These are phyloP conservation scores for Actenoides hombroni DNA, from an alignment of 2,113 vertebrate genomes.

Conservation along the genomic window DNA sequence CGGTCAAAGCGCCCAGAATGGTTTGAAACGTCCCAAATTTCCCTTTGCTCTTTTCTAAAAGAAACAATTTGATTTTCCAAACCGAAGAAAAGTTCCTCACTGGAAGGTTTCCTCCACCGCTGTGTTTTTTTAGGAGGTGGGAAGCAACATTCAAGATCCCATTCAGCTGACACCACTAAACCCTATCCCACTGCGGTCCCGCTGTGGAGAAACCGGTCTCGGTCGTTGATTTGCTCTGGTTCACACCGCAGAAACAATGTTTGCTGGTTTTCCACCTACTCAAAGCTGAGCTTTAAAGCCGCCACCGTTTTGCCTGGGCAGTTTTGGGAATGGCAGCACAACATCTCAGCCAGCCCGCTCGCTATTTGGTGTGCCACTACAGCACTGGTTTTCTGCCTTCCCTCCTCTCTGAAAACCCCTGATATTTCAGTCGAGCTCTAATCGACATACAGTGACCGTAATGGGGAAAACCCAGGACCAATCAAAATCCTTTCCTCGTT, in stretches of 20 bases:
- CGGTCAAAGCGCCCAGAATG: fast-evolving
- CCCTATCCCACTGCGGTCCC: background rate
- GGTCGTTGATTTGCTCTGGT: background rate
- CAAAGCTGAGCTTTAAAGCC: background rate
- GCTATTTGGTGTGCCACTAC: background rate
- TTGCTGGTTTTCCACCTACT: background rate
- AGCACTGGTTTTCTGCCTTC: background rate
- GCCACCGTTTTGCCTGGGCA: background rate
- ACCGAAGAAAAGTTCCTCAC: background rate
- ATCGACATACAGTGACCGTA: background rate
- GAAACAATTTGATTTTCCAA: background rate
- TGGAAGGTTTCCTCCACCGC: background rate
- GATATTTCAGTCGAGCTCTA: background rate
- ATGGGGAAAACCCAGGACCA: background rate
- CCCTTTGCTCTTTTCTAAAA: background rate
- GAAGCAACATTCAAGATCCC: background rate
- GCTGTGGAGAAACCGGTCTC: background rate
- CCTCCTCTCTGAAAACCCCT: background rate
- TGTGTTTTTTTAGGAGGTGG: background rate
- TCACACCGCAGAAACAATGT: background rate
- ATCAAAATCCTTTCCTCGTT: background rate
- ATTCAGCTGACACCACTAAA: background rate
- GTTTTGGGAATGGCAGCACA: background rate
- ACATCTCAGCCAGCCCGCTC: background rate
- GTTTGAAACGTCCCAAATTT: background rate